Evolutionary conservation across 1,140 invertebrate genomes (phyloP), one percentile per base, ranked within the genome.

Genomic region (Gonatopus flavifemur): DNA sequence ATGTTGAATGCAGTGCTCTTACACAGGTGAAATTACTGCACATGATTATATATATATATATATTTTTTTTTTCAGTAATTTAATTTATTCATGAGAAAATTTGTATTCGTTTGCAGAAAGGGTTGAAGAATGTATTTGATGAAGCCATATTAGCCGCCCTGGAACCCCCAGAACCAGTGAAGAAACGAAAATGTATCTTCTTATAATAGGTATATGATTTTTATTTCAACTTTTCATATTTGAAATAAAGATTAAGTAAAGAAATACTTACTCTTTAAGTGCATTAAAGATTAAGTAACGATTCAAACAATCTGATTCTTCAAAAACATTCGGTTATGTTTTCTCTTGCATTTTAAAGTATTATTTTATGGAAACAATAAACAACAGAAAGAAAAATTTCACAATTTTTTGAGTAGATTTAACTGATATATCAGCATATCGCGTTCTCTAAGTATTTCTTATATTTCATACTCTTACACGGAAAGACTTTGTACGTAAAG

Each of bases 121-220:
- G 97, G 58, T 79, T 99, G 66, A 99, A 99, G 82, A 98, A 98
- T 79, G 97, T 99, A 2, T 99, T 99, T 77, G 97, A 99, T 78
- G 97, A 99, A 82, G 97, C 97, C 33, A 99, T 99, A 67, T 79
- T 98, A 53, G 97, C 97, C 37, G 96, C 96, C 24, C 74, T 99
- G 61, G 94, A 98, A 78, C 96, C 95, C 16, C 95, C 96, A 74
- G 93, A 95, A 72, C 90, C 90, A 35, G 86, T 89, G 36, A 95
- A 93, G 80, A 91, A 87, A 79, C 90, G 87, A 84, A 94, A 88
- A 77, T 98, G 95, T 83, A 82, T 86, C 56, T 81, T 98, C 66
- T 83, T 97, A 70, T 97, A 93, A 77, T 59, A 42, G 30, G 35
- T 48, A 8, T 30, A n/a, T 24, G 25, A 40, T 20, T 54, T n/a